Base-by-base conservation (phyloP, 2,797 vertebrate species). In the Eremophila alpestris region DNA sequence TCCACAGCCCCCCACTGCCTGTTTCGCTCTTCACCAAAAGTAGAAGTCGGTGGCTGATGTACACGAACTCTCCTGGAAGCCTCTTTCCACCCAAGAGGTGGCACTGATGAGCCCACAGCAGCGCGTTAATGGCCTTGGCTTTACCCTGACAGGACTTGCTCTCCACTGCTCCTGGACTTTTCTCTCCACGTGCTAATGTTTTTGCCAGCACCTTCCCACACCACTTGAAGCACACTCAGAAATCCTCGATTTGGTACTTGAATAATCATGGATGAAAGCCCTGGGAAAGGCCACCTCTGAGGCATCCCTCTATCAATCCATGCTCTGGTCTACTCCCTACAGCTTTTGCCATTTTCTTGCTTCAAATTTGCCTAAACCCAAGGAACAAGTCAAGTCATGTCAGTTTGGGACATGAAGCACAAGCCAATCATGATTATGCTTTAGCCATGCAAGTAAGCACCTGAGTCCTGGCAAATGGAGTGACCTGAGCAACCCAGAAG, bases 81-180 rank as follows among this genome's bases (percentile, higher is more conserved):
- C 51, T 41, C 51, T 81, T 65, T 90, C 51, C 65, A 73, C 79
- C 87, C 92, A 81, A 95, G 58, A 95, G 95, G 77, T 89, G 95
- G 89, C 96, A 96, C 84, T 92, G 91, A 65, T 51, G 95, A 93
- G 94, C 55, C 59, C 87, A 6, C 40, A 36, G 20, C 38, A 48
- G 84, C 49, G 2, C 0, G 1, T 3, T 3, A 3, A 43, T 2
- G 49, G 32, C 76, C 59, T 55, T 4, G 29, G 54, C 73, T 76
- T 89, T 18, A 17, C 30, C 29, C 24, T 1, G 16, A 1, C 40
- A 2, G 20, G 21, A 54, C 20, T 45, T 2, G 4, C 16, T 34
- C 16, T 43, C 20, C 19, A 1, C n/a, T 24, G 24, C 46, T 83
- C 46, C 22, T 9, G 3, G 0, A 7, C 27, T 32, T 71, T 60